Base-by-base conservation (phyloP, 2,888 invertebrate genomes). In the Tenthredo amoena region DNA sequence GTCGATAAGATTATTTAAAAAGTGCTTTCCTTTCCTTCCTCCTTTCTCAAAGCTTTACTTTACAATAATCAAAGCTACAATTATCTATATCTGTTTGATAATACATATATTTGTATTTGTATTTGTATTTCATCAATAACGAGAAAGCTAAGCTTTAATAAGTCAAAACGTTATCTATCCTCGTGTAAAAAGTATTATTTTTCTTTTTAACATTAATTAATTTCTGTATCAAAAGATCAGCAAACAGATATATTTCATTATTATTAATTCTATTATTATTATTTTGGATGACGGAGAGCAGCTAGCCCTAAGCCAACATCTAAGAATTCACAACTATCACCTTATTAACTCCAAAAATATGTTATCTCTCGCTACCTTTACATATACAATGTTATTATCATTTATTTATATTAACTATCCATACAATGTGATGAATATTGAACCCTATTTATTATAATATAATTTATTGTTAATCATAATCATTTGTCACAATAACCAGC, bases 331-430 rank as follows among this genome's bases (percentile, higher is more conserved):
- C 85, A 65, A 79, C 40, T 55, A 87, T 87, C 88, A 87, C 88
- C 90, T 87, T 89, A 90, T 89, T 88, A 89, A 90, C 90, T 92
- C 90, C 91, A 92, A 92, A 92, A 92, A 92, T 92, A 92, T 92
- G 91, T 91, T 89, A 89, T 90, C 88, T 91, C 89, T 91, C 21
- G 34, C 76, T 84, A 84, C 34, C 6, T 65, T 65, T 82, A 82
- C 65, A 82, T 65, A 58, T 50, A 77, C 58, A 79, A 47, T 50
- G 58, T 79, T 58, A 58, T 77, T 79, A 77, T 79, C 40, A 4
- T 58, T 21, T 58, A 55, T 85, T 50, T 86, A 88, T 85, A 87
- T 87, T 87, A 88, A 65, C 89, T 89, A 40, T 55, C 77, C 43
- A 50, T 47, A 82, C n/a, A 43, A 31, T 65, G 43, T 82, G 62